Evolutionary conservation across 2,888 invertebrate genomes (phyloP), one percentile per base, ranked within the genome.

Genomic region (Galerucella pusilla): DNA sequence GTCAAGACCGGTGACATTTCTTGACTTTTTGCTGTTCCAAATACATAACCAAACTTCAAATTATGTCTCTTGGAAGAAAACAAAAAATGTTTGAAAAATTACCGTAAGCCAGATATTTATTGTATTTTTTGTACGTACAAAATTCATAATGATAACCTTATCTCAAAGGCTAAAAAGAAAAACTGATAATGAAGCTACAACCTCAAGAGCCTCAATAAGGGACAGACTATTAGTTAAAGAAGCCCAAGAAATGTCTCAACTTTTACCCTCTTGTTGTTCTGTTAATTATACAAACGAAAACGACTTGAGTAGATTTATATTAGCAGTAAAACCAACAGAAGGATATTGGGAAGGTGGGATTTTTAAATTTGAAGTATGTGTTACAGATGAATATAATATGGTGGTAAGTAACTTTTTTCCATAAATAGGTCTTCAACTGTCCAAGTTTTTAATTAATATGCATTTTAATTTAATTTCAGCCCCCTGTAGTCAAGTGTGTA

Each of bases 301-400:
- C 86, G 90, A 92, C 81, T 90, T 97, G 68, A 93, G 94, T 86
- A 93, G 94, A 84, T 97, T 98, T 87, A 89, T 90, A 60, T 89
- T 98, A 79, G 91, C 91, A 66, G 94, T 97, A 73, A 88, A 91
- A 74, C 96, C 97, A 2, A 94, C 95, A 81, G 96, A 97, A 88
- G 97, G 97, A 9, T 87, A 93, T 85, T 98, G 97, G 96, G 90
- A 91, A 83, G 94, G 94, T 73, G 98, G 98, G 52, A 91, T 90
- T 81, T 98, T 97, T 88, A 91, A 91, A 85, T 98, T 98, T 88
- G 91, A 92, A 85, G 91, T 98, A 81, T 90, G 91, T 84, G 95
- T 98, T 75, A 95, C 97, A 35, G 97, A 97, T 85, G 97, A 97
- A 81, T 98, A 98, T 90, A 98, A 98, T 88, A 97, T 97, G 93